A percentile compares a stretch with the other conserved stretches of the same genome.
These are phyloP conservation scores for Tetranychus piercei DNA, from an alignment of 2,888 invertebrate species.

Conservation along the genomic window DNA sequence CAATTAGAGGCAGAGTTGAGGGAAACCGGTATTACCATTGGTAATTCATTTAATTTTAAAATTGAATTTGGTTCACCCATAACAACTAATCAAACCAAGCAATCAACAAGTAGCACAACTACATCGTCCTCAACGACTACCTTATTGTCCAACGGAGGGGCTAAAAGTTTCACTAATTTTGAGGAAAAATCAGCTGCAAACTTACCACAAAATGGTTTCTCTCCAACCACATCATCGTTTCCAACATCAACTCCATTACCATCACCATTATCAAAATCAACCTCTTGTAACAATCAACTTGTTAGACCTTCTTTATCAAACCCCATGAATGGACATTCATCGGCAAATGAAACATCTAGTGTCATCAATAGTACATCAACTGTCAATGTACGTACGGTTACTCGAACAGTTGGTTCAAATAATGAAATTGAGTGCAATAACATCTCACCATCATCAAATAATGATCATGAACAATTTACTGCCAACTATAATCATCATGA, in stretches of 20 bases:
- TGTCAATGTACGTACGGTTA: not conserved
- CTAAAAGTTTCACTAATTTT: not conserved
- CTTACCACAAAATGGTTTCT: not conserved
- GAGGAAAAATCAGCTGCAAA: not conserved
- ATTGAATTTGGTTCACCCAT: conserved; percentile 17
- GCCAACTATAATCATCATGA: not conserved
- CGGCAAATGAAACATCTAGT: not conserved
- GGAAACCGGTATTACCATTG: conserved; percentile 10
- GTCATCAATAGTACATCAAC: not conserved
- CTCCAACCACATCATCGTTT: not conserved
- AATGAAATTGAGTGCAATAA: no score
- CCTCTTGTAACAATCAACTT: not conserved
- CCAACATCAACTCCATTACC: not conserved
- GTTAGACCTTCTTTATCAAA: no score
- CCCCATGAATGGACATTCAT: no score
- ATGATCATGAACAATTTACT: not conserved
- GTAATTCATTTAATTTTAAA: conserved; percentile 20
- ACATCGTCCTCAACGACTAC: not conserved
- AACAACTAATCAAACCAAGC: not conserved
- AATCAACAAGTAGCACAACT: not conserved
- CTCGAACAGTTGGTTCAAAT: not conserved
- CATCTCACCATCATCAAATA: not conserved
- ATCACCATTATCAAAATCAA: not conserved
- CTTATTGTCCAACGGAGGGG: not conserved
- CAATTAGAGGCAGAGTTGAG: not conserved